These are phyloP conservation scores for Procavia capensis DNA, from an alignment of 2,113 vertebrate species.

Conservation along the genomic window DNA sequence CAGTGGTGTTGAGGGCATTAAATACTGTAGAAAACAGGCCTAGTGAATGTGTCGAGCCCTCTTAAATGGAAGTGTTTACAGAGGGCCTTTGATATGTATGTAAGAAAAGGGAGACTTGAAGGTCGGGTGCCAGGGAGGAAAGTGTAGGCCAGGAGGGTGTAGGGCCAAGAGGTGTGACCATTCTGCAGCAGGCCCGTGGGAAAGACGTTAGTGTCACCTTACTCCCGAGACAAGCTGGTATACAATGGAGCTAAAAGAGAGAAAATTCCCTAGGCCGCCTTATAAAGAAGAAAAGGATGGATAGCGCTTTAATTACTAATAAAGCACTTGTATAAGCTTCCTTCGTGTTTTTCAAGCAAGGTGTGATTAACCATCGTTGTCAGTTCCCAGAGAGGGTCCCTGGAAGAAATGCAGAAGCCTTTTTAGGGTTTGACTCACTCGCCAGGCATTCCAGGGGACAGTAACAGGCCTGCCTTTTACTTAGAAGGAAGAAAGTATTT, in stretches of 20 bases:
- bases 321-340: conserved; percentile 3
- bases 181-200: not conserved
- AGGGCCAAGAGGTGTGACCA: not conserved
- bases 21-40: not conserved
- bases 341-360: not conserved
- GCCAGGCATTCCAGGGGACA: not conserved
- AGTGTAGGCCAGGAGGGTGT: not conserved
- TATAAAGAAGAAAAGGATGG: not conserved
- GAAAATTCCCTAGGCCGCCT: not conserved
- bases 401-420: not conserved
- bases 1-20: not conserved
- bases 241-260: not conserved
- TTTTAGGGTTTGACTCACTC: not conserved
- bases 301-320: not conserved
- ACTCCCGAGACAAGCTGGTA: not conserved
- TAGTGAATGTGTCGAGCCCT: not conserved
- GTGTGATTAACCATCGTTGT: not conserved
- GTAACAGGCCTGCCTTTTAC: conserved; percentile 15
- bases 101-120: not conserved
- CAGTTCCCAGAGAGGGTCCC: not conserved
- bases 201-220: not conserved
- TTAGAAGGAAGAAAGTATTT: not conserved
- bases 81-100: not conserved
- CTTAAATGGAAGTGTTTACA: conserved; percentile 5
- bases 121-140: not conserved